Base-by-base conservation (phyloP, 2,888 invertebrate genomes). In the Parochlus steinenii region DNA sequence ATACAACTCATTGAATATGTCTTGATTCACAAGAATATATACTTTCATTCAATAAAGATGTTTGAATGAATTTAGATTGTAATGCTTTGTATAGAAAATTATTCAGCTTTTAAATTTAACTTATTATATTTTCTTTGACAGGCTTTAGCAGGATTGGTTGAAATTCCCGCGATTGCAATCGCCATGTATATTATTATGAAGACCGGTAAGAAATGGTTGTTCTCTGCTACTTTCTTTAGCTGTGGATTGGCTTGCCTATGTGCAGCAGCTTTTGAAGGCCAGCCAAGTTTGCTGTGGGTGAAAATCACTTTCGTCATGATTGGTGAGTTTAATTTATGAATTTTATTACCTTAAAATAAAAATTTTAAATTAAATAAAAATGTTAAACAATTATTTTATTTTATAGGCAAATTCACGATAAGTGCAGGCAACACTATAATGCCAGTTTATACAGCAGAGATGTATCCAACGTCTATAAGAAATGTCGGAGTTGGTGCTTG, bases 351-450 rank as follows among this genome's bases (percentile, higher is more conserved):
- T 29, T 27, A 2, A 16, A 30, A 29, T 17, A 16, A 28, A 31
- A 28, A 35, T 29, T 24, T 23, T 14, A 17, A 7, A n/a, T 5
- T 10, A 17, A 17, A n/a, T 15, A 19, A 6, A 17, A 27, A 29
- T 18, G 25, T 10, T n/a, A 19, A 8, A 25, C 20, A 17, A 12
- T 19, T 36, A 11, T 33, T 24, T 37, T 28, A 12, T 26, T 6
- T 39, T n/a, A 23, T 20, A 54, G 54, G 53, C 30, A 80, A 82
- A 59, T 80, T 82, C 47, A 71, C 76, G 17, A 76, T 82, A 34
- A 77, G 79, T 25, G 71, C 76, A 1, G 75, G 78, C 14, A 83
- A 82, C 48, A 80, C 76, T 49, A 75, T 81, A 46, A 64, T 81
- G 62, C 82, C 82, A 1, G 73, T 77, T 18, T 77, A 71, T 50